Evolutionary conservation across 2,888 invertebrate species (phyloP).

Genomic region (Heteromyza rotundicornis): DNA sequence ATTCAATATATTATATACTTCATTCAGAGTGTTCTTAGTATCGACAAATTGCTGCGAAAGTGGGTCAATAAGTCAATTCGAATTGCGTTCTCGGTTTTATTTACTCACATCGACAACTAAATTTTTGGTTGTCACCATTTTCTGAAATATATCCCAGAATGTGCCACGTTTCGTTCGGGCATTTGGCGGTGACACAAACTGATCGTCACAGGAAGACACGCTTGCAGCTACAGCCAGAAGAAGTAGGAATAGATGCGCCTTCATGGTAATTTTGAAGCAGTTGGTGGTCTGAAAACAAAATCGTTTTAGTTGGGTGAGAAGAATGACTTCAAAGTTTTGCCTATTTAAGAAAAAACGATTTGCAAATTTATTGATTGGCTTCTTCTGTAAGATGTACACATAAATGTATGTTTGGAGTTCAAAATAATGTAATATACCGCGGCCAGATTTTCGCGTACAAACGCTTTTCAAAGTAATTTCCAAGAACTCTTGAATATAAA

Average conservation of each 20-base stretch:
- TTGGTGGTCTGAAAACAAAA: no score
- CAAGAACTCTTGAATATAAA: no score
- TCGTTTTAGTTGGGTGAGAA: no score
- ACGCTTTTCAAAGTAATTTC: no score
- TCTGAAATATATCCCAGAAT: constrained; percentile 58
- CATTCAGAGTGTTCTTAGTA: constrained; percentile 52
- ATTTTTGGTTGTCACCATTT: constrained; percentile 55
- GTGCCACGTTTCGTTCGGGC: constrained; percentile 49
- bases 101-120: constrained; percentile 54
- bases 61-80: no score
- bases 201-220: background rate
- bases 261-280: constrained; percentile 14
- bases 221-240: constrained; percentile 10
- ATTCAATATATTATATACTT: constrained; percentile 55
- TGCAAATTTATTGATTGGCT: no score
- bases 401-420: no score
- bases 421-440: no score
- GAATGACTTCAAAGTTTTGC: no score
- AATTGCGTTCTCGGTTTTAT: no score
- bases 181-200: background rate
- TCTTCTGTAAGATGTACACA: no score
- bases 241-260: constrained; percentile 9
- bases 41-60: constrained; percentile 61
- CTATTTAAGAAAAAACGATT: no score
- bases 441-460: background rate